These are phyloP conservation scores for Lycophotia porphyrea DNA, from an alignment of 2,888 invertebrate genomes.

Conservation along the genomic window DNA sequence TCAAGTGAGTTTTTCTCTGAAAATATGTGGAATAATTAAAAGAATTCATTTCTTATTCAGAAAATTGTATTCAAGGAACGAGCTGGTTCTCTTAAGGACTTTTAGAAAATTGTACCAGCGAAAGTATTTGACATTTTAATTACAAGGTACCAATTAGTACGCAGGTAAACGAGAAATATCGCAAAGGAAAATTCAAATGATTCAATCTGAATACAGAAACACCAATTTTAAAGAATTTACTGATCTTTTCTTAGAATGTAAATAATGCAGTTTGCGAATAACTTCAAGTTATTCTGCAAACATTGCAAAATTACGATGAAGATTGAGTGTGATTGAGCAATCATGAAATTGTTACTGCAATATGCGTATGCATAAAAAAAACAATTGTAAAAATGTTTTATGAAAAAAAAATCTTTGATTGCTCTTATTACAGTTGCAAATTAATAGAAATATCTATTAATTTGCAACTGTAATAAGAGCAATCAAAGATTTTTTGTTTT, in stretches of 20 bases:
- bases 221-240: neutral
- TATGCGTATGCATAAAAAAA: neutral
- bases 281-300: constrained; percentile 1
- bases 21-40: neutral
- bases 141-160: constrained; percentile 20
- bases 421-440: too few relatives aligned
- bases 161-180: neutral
- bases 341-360: neutral
- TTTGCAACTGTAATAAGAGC: neutral
- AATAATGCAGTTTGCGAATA: neutral
- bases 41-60: neutral
- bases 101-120: constrained; percentile 1
- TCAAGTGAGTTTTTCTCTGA: neutral
- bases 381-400: neutral
- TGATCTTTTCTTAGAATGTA: neutral
- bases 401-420: too few relatives aligned
- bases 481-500: neutral
- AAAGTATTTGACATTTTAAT: constrained; percentile 22
- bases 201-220: neutral
- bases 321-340: neutral
- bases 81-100: neutral
- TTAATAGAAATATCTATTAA: too few relatives aligned
- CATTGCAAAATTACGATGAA: neutral
- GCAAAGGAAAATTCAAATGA: neutral
- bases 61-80: neutral